Percentiles rank a stretch among this genome's conserved stretches.
Evolutionary conservation across 2,113 vertebrate genomes (phyloP).

Genomic region (Bubo blakistoni): DNA sequence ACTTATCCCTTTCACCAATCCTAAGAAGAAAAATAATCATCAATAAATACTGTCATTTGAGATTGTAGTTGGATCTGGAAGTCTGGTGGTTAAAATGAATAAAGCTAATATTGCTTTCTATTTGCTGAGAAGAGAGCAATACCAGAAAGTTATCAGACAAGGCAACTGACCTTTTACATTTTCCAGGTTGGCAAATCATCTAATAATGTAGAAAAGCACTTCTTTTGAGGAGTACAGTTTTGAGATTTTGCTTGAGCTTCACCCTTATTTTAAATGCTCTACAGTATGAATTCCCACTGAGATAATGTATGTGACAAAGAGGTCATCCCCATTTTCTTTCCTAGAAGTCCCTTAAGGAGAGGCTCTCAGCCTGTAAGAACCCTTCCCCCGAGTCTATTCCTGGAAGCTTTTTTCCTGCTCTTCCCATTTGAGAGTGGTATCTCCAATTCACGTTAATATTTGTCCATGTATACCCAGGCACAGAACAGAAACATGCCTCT

Average conservation of each 20-base stretch:
- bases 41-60: not conserved
- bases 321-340: not conserved
- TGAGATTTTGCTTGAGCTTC: not conserved
- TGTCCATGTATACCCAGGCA: not conserved
- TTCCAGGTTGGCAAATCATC: not conserved
- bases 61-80: not conserved
- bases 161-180: not conserved
- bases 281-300: not conserved
- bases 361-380: not conserved
- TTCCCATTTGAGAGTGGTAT: not conserved
- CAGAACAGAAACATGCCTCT: not conserved
- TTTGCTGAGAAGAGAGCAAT: not conserved
- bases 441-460: not conserved
- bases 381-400: not conserved
- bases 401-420: not conserved
- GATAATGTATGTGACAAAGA: not conserved
- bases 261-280: not conserved
- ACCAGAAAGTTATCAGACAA: not conserved
- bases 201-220: not conserved
- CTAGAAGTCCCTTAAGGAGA: not conserved
- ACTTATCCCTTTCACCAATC: not conserved
- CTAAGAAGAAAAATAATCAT: not conserved
- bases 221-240: not conserved
- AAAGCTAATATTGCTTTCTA: not conserved
- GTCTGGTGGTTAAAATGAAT: not conserved